Base-by-base conservation (phyloP, 2,888 invertebrate genomes). In the Brachynemurus nebulosus region DNA sequence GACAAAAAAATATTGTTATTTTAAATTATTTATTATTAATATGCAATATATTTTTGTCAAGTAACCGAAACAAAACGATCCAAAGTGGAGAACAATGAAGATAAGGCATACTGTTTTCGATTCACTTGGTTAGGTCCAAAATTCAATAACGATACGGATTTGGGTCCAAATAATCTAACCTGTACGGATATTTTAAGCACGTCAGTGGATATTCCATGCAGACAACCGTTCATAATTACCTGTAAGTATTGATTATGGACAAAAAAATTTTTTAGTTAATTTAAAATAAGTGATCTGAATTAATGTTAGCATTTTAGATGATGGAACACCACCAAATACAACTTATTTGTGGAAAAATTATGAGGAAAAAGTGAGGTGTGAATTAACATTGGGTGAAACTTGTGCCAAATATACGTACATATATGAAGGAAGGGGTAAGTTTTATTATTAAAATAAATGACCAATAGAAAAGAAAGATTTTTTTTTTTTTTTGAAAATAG, bases 71-170 rank as follows among this genome's bases (percentile, higher is more conserved):
- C 39, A 39, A 12, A 39, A 39, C 18, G 20, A 20, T 12, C 21
- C n/a, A 23, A 8, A 14, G 12, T 21, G 18, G 39, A 39, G 21
- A 21, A 39, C 6, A 23, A 21, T n/a, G n/a, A n/a, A 14, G 14
- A 12, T 1, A 17, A 44, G 53, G 45, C 66, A 0, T 69, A 70
- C 55, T 81, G 81, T 55, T 80, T 73, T 59, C 70, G 74, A 50
- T 80, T 77, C 56, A 78, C 80, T 1, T 81, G 81, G 81, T 62
- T 80, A 2, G 80, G 80, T 0, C 76, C 76, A 1, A 67, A 70
- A 48, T 77, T 59, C 52, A 69, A 71, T 56, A 76, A 76, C 51
- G 65, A 71, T 30, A 71, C 74, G 3, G 62, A 63, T 2, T 66
- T 73, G 16, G 56, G 70, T 7, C 59, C 59, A 17, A 71, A 71